Evolutionary conservation across 2,113 vertebrate genomes (phyloP), one percentile per base, ranked within the genome.

Genomic region (Microtus richardsoni): DNA sequence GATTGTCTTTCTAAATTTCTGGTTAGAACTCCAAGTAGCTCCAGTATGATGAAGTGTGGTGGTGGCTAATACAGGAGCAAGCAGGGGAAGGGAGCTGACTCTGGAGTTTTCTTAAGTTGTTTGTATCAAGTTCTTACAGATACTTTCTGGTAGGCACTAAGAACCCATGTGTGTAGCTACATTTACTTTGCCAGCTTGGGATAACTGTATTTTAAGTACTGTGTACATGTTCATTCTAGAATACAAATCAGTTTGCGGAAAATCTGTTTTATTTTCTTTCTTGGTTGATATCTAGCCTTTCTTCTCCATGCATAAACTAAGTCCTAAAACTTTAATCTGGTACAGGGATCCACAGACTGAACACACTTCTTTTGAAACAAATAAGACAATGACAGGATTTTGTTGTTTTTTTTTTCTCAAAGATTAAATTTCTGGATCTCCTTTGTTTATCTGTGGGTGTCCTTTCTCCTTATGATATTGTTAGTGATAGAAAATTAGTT

Each of bases 401-500:
- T n/a, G n/a, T n/a, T n/a, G n/a, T n/a, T n/a, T 39, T 62, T 87
- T 68, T 74, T 39, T 92, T 87, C 87, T 4, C 12, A 94, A 85
- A 85, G 44, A 78, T 13, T 75, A 74, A 85, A 79, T 74, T 89
- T 91, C 30, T 74, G 12, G 10, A 66, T 7, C 90, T 94, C 21
- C 70, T 93, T 79, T 66, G 47, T 91, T 91, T 91, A 71, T 36
- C 39, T 36, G 60, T 79, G 52, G 30, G 30, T 91, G 30, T 39
- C 82, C 79, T 92, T 95, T n/a, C 54, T 84, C 62, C 80, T 44
- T 58, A 60, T 26, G 68, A 88, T 85, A 96, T 88, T 91, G 49
- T 73, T 93, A 82, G 58, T 94, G 93, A 96, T 79, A 95, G 49
- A 75, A 94, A 96, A 90, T 96, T 96, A 92, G 60, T 39, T 13